Base-by-base conservation (phyloP, 2,113 vertebrate genomes). In the Chaetops frenatus region DNA sequence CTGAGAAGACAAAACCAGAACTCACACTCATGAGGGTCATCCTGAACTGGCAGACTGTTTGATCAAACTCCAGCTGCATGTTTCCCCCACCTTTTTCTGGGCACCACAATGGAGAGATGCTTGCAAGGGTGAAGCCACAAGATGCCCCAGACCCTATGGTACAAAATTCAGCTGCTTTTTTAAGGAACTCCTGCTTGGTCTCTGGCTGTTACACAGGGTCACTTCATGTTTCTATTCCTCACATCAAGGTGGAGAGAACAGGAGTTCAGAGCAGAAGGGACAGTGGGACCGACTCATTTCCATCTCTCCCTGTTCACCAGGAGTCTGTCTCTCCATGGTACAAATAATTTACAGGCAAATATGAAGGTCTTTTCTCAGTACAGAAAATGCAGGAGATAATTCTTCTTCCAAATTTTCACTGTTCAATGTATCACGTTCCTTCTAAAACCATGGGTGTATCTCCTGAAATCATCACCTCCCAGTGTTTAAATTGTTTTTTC, bases 121-220 rank as follows among this genome's bases (percentile, higher is more conserved):
- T 70, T 53, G 38, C 0, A 0, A 31, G 25, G 25, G 15, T 15
- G 22, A 84, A 56, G 57, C 28, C 38, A 16, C 1, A 25, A 50
- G 44, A 42, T 90, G 44, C 15, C 24, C 28, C 29, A 54, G 35
- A 25, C 14, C 4, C 10, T 25, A 2, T 0, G 25, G 23, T 15
- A 42, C 14, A 31, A 18, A 87, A 81, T 57, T 40, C n/a, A 45
- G 8, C 54, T 57, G 12, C 6, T 88, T 60, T 84, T 73, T 42
- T 31, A 7, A 33, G 36, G 40, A 36, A 9, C 5, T 53, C 8
- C 23, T 7, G 1, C 35, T 86, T 91, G 35, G 23, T 44, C 6
- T 16, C 38, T 56, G 35, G 44, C 21, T 65, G 15, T 60, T 71
- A 19, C n/a, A 76, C 11, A 42, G 62, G 10, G 22, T 60, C 8